These are phyloP conservation scores for Phoebastria nigripes DNA, from an alignment of 2,797 vertebrate genomes.

Conservation along the genomic window DNA sequence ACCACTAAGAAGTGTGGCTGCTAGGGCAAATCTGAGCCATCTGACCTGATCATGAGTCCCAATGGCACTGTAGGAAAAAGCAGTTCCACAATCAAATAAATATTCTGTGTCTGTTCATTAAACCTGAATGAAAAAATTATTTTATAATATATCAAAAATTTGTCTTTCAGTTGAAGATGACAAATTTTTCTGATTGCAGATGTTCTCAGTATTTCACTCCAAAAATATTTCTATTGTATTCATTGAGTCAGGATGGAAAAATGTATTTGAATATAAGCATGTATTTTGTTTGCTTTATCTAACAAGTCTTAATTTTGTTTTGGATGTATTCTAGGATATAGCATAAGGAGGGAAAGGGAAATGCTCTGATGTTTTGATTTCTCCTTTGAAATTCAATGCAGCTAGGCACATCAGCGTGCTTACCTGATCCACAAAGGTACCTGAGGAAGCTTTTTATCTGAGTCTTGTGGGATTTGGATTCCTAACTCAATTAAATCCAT, in stretches of 20 bases:
- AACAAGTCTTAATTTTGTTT: background rate
- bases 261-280: background rate
- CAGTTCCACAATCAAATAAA: background rate
- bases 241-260: background rate
- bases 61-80: background rate
- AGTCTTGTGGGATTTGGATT: background rate
- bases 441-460: background rate
- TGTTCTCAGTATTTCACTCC: background rate
- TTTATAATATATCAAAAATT: background rate
- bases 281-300: background rate
- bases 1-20: background rate
- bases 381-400: background rate
- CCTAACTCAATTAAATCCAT: conserved; percentile 31
- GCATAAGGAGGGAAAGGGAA: background rate
- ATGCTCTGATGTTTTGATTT: background rate
- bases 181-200: background rate
- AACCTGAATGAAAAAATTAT: background rate
- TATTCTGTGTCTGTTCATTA: background rate
- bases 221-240: background rate
- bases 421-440: background rate
- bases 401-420: background rate
- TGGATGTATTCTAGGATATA: background rate
- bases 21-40: background rate
- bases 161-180: background rate
- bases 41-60: background rate